Percentiles rank a stretch among this genome's conserved stretches.
Conservation (phyloP, 2,797 vertebrate genomes). For the Peromyscus eremicus region DNA sequence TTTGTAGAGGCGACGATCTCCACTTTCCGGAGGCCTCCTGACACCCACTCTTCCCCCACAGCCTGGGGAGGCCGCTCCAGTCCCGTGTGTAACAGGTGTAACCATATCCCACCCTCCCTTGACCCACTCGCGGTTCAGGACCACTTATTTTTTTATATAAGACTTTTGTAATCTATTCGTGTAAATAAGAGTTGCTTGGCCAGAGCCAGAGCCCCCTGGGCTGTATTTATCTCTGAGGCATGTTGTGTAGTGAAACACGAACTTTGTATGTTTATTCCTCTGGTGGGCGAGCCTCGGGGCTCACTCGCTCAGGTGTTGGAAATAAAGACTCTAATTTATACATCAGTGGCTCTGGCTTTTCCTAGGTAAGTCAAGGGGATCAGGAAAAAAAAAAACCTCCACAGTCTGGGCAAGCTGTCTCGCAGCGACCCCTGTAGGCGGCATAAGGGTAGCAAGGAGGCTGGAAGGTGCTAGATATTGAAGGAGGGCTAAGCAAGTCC, state of each 20-base stretch:
- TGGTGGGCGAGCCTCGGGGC: slow-evolving; percentile 84
- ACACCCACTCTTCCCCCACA: background rate
- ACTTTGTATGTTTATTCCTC: slow-evolving; percentile 91
- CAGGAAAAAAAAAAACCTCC: background rate
- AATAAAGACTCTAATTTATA: slow-evolving; percentile 93
- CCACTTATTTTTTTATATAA: slow-evolving; percentile 92
- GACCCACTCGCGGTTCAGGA: slow-evolving; percentile 89
- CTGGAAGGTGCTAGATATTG: rapidly evolving
- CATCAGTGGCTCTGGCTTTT: slow-evolving; percentile 69
- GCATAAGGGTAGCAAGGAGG: background rate
- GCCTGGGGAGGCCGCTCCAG: background rate
- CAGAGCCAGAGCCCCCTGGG: slow-evolving; percentile 85
- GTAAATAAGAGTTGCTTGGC: slow-evolving; percentile 98
- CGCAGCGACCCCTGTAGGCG: slow-evolving; percentile 68
- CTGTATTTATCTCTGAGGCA: slow-evolving; percentile 95
- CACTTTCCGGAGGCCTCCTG: rapidly evolving
- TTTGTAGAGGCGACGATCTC: background rate
- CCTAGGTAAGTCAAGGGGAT: background rate
- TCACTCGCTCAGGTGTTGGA: slow-evolving; percentile 87
- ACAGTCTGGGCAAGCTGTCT: background rate
- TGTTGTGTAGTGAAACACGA: slow-evolving; percentile 92
- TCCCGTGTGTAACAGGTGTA: slow-evolving; percentile 49
- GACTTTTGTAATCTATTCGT: slow-evolving; percentile 92
- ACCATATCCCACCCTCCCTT: slow-evolving; percentile 57
- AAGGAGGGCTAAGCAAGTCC: rapidly evolving